Conservation (phyloP, 2,797 vertebrate species). For the Schizopygopsis malacanthus region DNA sequence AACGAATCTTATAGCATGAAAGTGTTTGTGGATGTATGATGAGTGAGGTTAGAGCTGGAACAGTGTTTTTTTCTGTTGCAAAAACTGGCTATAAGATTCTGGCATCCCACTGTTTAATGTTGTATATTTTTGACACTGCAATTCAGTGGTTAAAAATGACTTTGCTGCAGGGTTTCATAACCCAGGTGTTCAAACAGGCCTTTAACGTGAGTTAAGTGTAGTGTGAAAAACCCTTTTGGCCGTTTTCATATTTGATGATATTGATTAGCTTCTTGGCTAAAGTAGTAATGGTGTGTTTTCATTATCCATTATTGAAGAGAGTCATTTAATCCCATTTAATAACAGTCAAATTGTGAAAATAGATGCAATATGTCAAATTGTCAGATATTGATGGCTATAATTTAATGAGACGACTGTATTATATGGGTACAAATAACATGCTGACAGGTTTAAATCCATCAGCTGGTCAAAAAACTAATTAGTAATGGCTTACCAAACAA, state of each 20-base stretch:
- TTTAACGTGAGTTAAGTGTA: background rate
- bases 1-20: background rate
- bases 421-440: background rate
- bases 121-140: background rate
- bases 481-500: background rate
- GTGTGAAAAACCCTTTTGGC: background rate
- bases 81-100: background rate
- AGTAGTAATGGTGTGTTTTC: background rate
- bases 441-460: slow-evolving; percentile 30
- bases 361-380: background rate
- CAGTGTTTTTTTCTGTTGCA: background rate
- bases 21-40: background rate
- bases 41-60: background rate
- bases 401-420: background rate
- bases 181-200: background rate
- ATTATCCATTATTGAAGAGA: background rate
- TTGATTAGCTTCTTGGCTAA: background rate
- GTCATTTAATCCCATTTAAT: background rate
- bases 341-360: background rate
- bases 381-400: slow-evolving; percentile 25
- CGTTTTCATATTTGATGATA: background rate
- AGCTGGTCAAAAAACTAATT: slow-evolving; percentile 1
- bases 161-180: background rate
- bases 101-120: background rate
- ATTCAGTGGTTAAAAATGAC: background rate